Percentiles rank a stretch among this genome's conserved stretches.
Conservation (phyloP, 2,888 invertebrate genomes). For the Escarpia spicata region DNA sequence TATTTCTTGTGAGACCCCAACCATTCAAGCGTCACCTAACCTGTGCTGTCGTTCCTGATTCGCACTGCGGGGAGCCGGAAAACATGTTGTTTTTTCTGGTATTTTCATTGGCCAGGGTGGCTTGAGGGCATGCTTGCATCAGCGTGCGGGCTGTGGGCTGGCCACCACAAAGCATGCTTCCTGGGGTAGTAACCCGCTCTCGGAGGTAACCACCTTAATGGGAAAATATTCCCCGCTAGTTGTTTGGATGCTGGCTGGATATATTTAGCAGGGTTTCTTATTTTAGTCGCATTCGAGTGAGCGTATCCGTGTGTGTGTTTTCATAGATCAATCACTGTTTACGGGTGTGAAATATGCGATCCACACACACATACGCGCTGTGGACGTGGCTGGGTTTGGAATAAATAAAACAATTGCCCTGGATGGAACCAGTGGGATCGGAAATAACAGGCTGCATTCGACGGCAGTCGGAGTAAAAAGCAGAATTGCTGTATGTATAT, state of each 20-base stretch:
- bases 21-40: neutral
- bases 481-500: neutral
- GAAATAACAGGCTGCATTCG: neutral
- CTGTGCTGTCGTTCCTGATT: neutral
- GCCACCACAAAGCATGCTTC: neutral
- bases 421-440: neutral
- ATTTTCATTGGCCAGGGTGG: neutral
- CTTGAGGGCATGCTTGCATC: neutral
- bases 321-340: neutral
- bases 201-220: neutral
- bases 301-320: neutral
- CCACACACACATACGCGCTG: neutral
- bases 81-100: neutral
- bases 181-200: neutral
- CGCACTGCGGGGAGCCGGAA: neutral
- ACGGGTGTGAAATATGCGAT: neutral
- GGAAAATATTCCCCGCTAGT: neutral
- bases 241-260: neutral
- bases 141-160: neutral
- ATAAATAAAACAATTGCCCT: neutral
- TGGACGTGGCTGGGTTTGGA: neutral
- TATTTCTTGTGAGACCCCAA: neutral
- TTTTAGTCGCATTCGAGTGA: neutral
- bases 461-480: neutral
- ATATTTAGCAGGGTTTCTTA: constrained; percentile 8